These are phyloP conservation scores for Magallana ariakensis DNA, from an alignment of 1,140 invertebrate species.

Conservation along the genomic window DNA sequence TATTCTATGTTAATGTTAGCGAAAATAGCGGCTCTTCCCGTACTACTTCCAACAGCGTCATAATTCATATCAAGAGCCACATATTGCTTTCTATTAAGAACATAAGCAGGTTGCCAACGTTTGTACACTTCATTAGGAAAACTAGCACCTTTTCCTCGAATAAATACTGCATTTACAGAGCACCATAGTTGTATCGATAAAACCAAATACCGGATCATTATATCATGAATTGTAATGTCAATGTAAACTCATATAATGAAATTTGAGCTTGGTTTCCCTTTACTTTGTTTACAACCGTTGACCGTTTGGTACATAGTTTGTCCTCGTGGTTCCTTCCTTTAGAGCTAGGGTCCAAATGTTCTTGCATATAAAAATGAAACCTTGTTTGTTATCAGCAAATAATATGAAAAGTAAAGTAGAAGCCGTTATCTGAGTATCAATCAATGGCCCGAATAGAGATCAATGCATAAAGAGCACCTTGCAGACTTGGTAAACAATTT, in stretches of 20 bases:
- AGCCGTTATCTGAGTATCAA: slow-evolving; percentile 1
- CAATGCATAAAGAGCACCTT: not conserved
- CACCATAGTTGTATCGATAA: not conserved
- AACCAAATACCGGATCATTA: not conserved
- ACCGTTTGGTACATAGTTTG: not conserved
- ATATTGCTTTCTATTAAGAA: slow-evolving; percentile 35
- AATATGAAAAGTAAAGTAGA: not conserved
- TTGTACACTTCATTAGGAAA: slow-evolving; percentile 54
- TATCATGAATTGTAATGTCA: not conserved
- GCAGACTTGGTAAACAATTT: not conserved
- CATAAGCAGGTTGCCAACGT: slow-evolving; percentile 47
- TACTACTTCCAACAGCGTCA: slow-evolving; percentile 62
- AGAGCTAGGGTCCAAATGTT: not conserved
- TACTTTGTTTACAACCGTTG: too few species aligned
- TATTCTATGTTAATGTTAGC: slow-evolving; percentile 59
- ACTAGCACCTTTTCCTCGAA: slow-evolving; percentile 52
- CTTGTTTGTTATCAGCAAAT: slow-evolving; percentile 4
- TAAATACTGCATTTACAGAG: not conserved
- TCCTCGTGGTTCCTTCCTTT: not conserved
- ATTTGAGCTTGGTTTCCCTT: not conserved
- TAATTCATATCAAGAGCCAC: slow-evolving; percentile 59
- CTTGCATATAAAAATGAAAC: slow-evolving; percentile 6
- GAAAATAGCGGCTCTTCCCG: slow-evolving; percentile 58
- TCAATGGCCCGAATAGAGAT: not conserved
- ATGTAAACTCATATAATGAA: not conserved